A percentile compares a stretch with the other conserved stretches of the same genome.
Conservation (phyloP, 1,140 invertebrate species). For the Chionoecetes opilio region DNA sequence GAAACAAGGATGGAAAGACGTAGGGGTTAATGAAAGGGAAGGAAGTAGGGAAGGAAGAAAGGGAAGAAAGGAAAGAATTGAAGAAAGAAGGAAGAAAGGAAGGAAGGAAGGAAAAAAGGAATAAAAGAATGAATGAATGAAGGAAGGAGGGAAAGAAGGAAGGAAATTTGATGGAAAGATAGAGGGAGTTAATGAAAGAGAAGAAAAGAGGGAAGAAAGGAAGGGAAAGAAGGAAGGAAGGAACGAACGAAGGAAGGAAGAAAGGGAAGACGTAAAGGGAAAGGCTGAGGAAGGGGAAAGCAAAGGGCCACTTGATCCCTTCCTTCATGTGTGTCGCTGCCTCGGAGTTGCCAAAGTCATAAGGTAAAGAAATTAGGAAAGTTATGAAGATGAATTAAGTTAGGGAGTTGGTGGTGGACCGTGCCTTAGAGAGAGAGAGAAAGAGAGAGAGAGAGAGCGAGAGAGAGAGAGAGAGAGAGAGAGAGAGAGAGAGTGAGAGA, state of each 20-base stretch:
- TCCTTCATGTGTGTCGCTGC: neutral
- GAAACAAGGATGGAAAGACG: neutral
- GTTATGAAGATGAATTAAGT: conserved; percentile 43
- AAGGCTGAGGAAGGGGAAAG: neutral
- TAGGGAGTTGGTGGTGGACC: neutral
- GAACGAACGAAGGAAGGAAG: neutral
- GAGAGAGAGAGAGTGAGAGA: conserved; percentile 52
- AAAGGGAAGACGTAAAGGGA: neutral
- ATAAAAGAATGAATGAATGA: neutral
- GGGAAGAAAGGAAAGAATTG: no score
- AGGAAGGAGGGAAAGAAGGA: neutral
- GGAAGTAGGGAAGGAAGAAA: no score
- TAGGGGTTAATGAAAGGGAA: neutral
- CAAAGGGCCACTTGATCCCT: conserved; percentile 17
- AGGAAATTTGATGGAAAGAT: neutral
- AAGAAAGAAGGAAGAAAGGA: no score
- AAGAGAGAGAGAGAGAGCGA: conserved; percentile 33
- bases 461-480: conserved; percentile 42
- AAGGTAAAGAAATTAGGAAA: conserved; percentile 20
- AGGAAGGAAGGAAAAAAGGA: neutral
- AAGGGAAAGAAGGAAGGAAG: neutral
- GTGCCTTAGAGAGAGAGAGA: neutral
- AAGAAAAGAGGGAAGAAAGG: neutral
- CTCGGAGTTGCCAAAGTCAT: neutral
- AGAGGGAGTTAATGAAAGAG: neutral